Percentiles rank a stretch among this genome's conserved stretches.
Conservation (phyloP, 2,888 invertebrate genomes). For the Diaphora mendica region DNA sequence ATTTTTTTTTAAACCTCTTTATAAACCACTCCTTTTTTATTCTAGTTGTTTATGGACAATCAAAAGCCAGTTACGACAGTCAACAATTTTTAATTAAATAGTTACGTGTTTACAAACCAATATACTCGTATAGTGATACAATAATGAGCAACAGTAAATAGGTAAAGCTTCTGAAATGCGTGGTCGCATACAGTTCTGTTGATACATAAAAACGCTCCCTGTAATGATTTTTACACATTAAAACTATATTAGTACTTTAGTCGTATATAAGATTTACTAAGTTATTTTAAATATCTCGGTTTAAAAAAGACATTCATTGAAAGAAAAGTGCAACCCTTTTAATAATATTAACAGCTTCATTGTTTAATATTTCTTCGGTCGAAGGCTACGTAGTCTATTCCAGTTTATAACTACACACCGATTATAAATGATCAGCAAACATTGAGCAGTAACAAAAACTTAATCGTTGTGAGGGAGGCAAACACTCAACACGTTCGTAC, state of each 20-base stretch:
- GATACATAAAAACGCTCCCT: neutral
- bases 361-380: neutral
- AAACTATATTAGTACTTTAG: neutral
- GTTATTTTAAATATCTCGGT: neutral
- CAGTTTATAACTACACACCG: conserved; percentile 8
- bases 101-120: neutral
- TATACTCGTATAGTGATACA: neutral
- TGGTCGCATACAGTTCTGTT: no score
- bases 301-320: neutral
- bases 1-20: no score
- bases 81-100: neutral
- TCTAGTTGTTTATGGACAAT: neutral
- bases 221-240: neutral
- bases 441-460: conserved; percentile 59
- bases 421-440: conserved; percentile 46
- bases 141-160: neutral
- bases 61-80: neutral
- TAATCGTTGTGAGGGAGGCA: conserved; percentile 63
- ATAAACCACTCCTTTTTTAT: no score
- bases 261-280: neutral
- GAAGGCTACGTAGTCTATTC: neutral
- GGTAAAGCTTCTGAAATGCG: neutral
- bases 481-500: conserved; percentile 69
- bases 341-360: neutral
- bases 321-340: neutral